Evolutionary conservation across 2,113 vertebrate genomes (phyloP).

Genomic region (Hemibagrus wyckioides): DNA sequence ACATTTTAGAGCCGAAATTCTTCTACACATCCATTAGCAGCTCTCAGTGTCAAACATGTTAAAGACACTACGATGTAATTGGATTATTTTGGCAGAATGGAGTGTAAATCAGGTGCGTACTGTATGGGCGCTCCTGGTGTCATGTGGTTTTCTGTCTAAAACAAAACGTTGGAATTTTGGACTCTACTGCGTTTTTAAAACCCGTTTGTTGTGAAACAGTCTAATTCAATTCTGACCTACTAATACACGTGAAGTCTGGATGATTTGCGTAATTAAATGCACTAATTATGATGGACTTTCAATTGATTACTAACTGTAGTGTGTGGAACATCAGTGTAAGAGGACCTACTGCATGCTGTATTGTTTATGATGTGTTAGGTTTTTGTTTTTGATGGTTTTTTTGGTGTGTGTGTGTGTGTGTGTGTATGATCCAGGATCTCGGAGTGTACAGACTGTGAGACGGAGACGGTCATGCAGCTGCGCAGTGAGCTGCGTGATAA

Average conservation of each 20-base stretch:
- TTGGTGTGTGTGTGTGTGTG: background rate
- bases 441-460: constrained; percentile 84
- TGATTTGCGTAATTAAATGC: constrained; percentile 13
- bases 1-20: background rate
- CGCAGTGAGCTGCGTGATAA: constrained; percentile 88
- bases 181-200: background rate
- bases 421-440: constrained; percentile 73
- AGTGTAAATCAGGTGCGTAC: background rate
- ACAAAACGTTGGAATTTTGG: too few species aligned
- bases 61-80: background rate
- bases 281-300: background rate
- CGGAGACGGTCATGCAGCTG: constrained; percentile 86
- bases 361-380: constrained; percentile 14
- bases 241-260: background rate
- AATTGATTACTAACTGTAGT: constrained; percentile 7
- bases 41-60: too few species aligned
- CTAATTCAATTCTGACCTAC: background rate
- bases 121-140: background rate
- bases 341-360: too few species aligned
- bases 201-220: background rate
- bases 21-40: background rate
- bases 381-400: background rate
- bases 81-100: background rate
- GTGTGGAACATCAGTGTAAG: background rate
- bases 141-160: background rate